These are phyloP conservation scores for Xylocopa sonorina DNA, from an alignment of 1,140 invertebrate species.

Conservation along the genomic window DNA sequence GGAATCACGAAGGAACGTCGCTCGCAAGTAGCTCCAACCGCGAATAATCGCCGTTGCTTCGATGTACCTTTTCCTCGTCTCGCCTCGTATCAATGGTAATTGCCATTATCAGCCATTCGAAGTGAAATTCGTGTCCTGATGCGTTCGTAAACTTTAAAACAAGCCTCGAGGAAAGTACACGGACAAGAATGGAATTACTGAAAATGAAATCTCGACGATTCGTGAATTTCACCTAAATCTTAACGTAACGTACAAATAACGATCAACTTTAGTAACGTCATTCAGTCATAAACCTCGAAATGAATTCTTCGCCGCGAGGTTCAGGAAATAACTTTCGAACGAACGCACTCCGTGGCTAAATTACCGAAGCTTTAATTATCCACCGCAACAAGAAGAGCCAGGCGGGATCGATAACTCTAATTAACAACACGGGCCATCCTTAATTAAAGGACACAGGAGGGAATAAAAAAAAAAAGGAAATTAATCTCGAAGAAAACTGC, in stretches of 20 bases:
- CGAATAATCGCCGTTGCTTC: not conserved
- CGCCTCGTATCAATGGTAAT: no score
- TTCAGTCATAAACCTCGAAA: not conserved
- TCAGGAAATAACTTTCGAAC: not conserved
- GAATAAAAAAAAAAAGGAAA: not conserved
- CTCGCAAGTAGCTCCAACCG: not conserved
- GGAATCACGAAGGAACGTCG: not conserved
- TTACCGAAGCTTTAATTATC: conserved; percentile 2
- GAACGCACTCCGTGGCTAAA: not conserved
- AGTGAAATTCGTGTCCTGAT: no score
- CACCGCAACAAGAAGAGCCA: not conserved
- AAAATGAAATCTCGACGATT: no score
- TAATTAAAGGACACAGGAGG: not conserved
- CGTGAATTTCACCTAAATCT: no score
- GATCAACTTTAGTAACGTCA: no score
- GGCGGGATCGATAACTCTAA: not conserved
- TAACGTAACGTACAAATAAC: no score
- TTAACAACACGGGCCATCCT: not conserved
- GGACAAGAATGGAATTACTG: no score
- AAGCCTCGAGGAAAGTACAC: no score
- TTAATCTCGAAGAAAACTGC: not conserved
- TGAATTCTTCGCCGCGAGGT: not conserved
- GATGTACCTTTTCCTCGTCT: not conserved
- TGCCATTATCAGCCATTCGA: no score
- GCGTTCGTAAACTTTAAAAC: no score